Evolutionary conservation across 2,113 vertebrate genomes (phyloP), one percentile per base, ranked within the genome.

Genomic region (Cyprinodon tularosa): DNA sequence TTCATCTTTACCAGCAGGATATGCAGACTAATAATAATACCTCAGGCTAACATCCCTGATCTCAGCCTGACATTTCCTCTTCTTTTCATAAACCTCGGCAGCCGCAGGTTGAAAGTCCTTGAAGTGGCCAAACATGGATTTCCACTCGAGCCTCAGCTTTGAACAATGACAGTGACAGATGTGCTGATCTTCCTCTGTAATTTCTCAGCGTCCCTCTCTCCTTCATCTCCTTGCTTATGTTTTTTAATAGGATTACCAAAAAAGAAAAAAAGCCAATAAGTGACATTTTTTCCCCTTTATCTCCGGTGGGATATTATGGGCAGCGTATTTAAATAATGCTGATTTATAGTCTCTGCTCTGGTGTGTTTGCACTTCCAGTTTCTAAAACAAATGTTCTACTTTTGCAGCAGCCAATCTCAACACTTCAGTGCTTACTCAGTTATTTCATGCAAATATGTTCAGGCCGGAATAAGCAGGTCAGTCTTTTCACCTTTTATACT

Each of bases 111-210:
- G n/a, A 20, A 69, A 72, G 89, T 74, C 91, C 90, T 91, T 94
- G 90, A 91, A 84, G 83, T 77, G 70, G 72, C 76, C 76, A 69
- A 70, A 81, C 76, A 67, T 42, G 68, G 65, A 74, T 88, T 92
- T 89, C 68, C 59, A 70, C 70, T 62, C 36, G 37, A 42, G 80
- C 69, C 86, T 86, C 87, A 86, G 82, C 85, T 88, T 66, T 71
- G 78, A 83, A 3, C 42, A 0, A 38, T 77, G 75, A 84, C 92
- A 88, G 77, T 93, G 92, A 91, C 84, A 62, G 87, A 94, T 91
- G 88, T 70, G 78, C 84, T 70, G 83, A 85, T 84, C 83, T 82
- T 82, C 69, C 77, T 47, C 76, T 77, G 62, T 78, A 78, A 72
- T 81, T 84, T 79, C 60, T 1, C 2, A 63, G 68, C 81, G 42